Evolutionary conservation across 2,113 vertebrate species (phyloP).

Genomic region (Atrichornis clamosus): DNA sequence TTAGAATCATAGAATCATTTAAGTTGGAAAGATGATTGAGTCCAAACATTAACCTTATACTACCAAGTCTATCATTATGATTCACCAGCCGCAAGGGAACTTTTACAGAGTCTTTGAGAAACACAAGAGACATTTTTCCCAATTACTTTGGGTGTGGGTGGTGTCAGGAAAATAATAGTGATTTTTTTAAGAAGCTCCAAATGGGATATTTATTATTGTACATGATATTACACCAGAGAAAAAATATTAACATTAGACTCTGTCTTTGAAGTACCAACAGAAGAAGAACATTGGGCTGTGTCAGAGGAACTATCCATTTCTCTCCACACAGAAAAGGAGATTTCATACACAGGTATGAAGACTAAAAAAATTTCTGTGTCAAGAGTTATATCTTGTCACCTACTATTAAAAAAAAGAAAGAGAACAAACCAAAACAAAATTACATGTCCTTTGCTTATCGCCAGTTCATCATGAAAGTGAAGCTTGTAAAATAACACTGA

Average conservation of each 20-base stretch:
- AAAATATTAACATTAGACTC: slow-evolving; percentile 29
- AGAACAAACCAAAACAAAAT: background rate
- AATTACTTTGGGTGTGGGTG: background rate
- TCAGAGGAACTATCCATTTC: slow-evolving; percentile 74
- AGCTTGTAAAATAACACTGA: background rate
- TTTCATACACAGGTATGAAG: slow-evolving; percentile 77
- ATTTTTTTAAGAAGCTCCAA: background rate
- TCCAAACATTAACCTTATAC: background rate
- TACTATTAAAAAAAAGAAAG: background rate
- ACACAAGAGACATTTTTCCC: background rate
- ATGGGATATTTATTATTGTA: background rate
- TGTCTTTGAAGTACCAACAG: slow-evolving; percentile 66
- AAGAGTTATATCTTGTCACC: background rate
- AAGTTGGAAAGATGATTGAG: background rate
- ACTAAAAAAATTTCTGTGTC: background rate
- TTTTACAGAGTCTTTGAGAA: background rate
- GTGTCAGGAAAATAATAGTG: background rate
- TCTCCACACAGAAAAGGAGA: slow-evolving; percentile 72
- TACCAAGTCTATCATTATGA: background rate
- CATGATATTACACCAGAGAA: background rate
- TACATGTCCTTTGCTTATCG: background rate
- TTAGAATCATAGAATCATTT: background rate
- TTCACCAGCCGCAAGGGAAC: background rate
- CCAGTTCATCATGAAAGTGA: background rate
- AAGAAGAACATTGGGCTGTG: slow-evolving; percentile 71